phyloP scores from a whole-genome alignment of 2,888 invertebrate genomes.

The Elaeidobius kamerunicus region DNA sequence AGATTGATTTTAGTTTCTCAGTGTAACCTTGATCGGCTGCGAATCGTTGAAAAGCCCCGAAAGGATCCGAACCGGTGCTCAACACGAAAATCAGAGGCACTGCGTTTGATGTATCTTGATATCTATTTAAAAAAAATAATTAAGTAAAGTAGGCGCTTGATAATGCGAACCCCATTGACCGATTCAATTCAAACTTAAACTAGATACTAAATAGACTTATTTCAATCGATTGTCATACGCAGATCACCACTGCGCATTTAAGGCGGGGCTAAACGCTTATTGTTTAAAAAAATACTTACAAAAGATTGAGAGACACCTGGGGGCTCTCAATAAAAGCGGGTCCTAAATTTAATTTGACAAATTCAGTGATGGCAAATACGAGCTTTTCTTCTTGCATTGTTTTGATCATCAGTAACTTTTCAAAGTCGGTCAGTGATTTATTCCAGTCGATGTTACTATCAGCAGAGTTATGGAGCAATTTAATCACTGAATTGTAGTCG shows the following conservation, averaged over 20 bases:
- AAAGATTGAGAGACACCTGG: constrained; percentile 62
- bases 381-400: constrained; percentile 76
- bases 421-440: constrained; percentile 61
- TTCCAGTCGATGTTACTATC: constrained; percentile 58
- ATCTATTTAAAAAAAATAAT: constrained; percentile 61
- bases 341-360: constrained; percentile 74
- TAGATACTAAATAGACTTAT: too few species aligned
- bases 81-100: constrained; percentile 84
- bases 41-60: constrained; percentile 77
- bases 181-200: too few species aligned
- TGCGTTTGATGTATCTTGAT: constrained; percentile 64
- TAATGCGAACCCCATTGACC: too few species aligned
- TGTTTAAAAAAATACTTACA: constrained; percentile 55
- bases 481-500: constrained; percentile 60
- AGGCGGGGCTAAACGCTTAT: too few species aligned
- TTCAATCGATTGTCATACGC: too few species aligned
- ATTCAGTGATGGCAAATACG: constrained; percentile 77
- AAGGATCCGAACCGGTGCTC: constrained; percentile 87
- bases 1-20: constrained; percentile 74
- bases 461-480: constrained; percentile 49
- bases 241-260: too few species aligned
- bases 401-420: constrained; percentile 78
- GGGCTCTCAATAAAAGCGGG: constrained; percentile 79
- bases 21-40: constrained; percentile 70
- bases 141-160: too few species aligned